These are phyloP conservation scores for Muntiacus muntjak DNA, from an alignment of 2,113 vertebrate genomes.

Conservation along the genomic window DNA sequence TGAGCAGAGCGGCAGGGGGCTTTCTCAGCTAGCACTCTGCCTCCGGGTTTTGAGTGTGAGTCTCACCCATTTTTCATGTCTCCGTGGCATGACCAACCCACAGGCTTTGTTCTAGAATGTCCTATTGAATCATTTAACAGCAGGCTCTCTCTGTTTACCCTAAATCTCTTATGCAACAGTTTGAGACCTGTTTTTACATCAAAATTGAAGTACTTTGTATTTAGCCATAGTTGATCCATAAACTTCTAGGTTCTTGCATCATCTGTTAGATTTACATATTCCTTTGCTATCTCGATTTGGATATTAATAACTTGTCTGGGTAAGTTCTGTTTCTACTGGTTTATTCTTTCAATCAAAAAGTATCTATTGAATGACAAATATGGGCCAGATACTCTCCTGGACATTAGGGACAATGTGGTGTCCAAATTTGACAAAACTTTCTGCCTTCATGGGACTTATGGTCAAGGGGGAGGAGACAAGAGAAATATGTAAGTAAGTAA, in stretches of 20 bases:
- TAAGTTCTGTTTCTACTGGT: neutral
- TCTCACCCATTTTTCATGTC: neutral
- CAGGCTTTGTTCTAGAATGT: neutral
- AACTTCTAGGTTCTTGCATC: neutral
- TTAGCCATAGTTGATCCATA: neutral
- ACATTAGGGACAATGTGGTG: neutral
- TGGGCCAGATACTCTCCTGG: neutral
- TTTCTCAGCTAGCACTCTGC: neutral
- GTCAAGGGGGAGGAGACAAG: neutral
- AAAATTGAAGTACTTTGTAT: neutral
- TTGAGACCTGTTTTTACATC: neutral
- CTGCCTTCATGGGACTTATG: neutral
- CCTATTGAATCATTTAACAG: neutral
- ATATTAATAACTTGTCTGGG: neutral
- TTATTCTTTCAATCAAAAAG: neutral
- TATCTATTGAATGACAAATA: neutral
- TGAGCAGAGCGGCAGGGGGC: neutral
- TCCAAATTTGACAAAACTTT: neutral
- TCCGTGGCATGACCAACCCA: neutral
- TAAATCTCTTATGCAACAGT: neutral
- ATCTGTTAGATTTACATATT: neutral
- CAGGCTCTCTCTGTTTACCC: neutral
- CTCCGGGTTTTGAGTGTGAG: neutral
- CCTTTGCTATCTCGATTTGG: neutral
- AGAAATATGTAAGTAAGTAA: neutral